These are phyloP conservation scores for Calliphora vomitoria DNA, from an alignment of 2,888 invertebrate genomes.

Conservation along the genomic window DNA sequence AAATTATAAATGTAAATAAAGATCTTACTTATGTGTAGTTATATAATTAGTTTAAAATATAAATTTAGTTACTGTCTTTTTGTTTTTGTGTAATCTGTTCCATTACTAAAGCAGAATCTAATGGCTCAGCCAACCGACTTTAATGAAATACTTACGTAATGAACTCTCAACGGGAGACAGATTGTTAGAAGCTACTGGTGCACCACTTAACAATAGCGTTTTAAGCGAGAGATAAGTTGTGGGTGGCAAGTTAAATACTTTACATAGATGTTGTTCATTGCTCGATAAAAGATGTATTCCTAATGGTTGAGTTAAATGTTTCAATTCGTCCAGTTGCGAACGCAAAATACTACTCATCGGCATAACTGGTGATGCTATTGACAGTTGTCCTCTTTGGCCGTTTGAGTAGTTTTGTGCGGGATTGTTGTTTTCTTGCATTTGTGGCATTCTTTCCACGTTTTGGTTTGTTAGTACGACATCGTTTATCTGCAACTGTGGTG, in stretches of 20 bases:
- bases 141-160: constrained; percentile 85
- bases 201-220: constrained; percentile 89
- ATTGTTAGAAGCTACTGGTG: constrained; percentile 79
- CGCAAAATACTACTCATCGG: constrained; percentile 86
- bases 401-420: constrained; percentile 39
- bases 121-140: constrained; percentile 84
- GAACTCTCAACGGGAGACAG: constrained; percentile 82
- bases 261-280: constrained; percentile 91
- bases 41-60: constrained; percentile 12
- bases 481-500: constrained; percentile 77
- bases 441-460: constrained; percentile 62
- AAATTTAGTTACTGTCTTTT: constrained; percentile 6
- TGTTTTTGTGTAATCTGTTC: neutral
- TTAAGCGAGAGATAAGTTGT: constrained; percentile 95
- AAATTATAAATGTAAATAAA: constrained; percentile 22
- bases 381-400: constrained; percentile 71
- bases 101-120: constrained; percentile 64
- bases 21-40: neutral
- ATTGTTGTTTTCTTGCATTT: constrained; percentile 73
- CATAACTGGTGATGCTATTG: constrained; percentile 67
- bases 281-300: constrained; percentile 87
- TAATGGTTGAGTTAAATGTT: constrained; percentile 80
- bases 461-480: constrained; percentile 75
- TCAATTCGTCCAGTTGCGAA: constrained; percentile 82
- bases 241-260: constrained; percentile 91